Evolutionary conservation across 1,140 invertebrate genomes (phyloP).

Genomic region (Hestina assimilis): DNA sequence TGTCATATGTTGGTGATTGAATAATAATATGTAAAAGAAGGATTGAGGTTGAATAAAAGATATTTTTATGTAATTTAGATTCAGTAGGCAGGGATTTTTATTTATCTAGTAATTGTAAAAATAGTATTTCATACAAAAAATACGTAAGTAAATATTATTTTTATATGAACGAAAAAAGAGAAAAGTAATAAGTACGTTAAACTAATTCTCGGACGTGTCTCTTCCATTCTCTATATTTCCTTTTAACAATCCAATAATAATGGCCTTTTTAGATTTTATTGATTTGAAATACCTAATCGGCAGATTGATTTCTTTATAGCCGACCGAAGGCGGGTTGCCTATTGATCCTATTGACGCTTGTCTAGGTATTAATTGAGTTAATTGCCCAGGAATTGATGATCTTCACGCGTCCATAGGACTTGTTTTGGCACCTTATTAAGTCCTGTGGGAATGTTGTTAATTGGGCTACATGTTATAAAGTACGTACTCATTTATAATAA

Average conservation of each 20-base stretch:
- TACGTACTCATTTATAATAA: neutral
- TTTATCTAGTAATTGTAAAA: too few species aligned
- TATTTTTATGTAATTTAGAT: too few species aligned
- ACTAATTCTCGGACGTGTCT: neutral
- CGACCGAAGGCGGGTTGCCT: constrained; percentile 51
- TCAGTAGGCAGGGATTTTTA: too few species aligned
- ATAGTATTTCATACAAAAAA: too few species aligned
- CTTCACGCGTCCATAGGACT: constrained; percentile 59
- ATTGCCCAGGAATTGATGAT: constrained; percentile 64
- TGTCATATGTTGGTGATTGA: too few species aligned
- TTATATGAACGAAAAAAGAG: too few species aligned
- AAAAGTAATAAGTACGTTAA: neutral
- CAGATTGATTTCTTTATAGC: constrained; percentile 77
- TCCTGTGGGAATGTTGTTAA: constrained; percentile 50
- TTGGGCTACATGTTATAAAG: neutral
- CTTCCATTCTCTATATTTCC: constrained; percentile 36
- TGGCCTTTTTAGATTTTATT: constrained; percentile 72
- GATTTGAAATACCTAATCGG: constrained; percentile 76
- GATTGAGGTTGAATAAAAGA: too few species aligned
- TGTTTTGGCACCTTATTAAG: constrained; percentile 70
- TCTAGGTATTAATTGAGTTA: constrained; percentile 67
- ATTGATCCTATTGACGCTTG: constrained; percentile 66
- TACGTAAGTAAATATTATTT: too few species aligned
- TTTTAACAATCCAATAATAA: constrained; percentile 56
- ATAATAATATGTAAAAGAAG: too few species aligned